Base-by-base conservation (phyloP, 2,797 vertebrate genomes). In the Valencia hispanica region DNA sequence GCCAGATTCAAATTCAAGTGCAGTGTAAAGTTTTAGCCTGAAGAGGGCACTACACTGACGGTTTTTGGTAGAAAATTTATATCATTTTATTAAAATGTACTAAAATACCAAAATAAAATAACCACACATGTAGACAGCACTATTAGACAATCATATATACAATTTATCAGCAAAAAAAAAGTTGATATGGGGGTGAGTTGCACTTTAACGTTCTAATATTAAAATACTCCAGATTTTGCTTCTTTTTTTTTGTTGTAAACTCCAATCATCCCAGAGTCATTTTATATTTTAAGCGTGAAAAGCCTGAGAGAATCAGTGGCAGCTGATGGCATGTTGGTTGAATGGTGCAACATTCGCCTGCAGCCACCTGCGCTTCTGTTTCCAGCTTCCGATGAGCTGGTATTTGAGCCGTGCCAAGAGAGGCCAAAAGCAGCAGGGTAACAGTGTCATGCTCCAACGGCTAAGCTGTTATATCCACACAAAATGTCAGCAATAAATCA, bases 361-460 rank as follows among this genome's bases (percentile, higher is more conserved):
- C 68, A 74, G 80, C 77, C 86, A 84, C 86, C 86, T 84, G 90
- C 25, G 73, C 79, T 80, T 71, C 72, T 82, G 84, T 77, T 71
- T 76, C 84, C 83, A 71, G 82, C 72, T 82, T 79, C 55, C 72
- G 51, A 50, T 78, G 87, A 72, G 80, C 78, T 84, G 88, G 79
- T 72, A 87, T 86, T 75, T 84, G 70, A 88, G 77, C 48, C 68
- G 68, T 57, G 86, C 85, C 81, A 71, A 73, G 79, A 76, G 73
- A 36, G 68, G 79, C 86, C 80, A 74, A 84, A 76, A 86, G 78
- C 86, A 82, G 84, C 84, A 74, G 73, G 82, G 55, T 65, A 75
- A 84, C 85, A 43, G 78, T 47, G 77, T 74, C 79, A 39, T 18
- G 82, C 84, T 87, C 75, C 79, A 73, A 12, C 39, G 32, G 65